phyloP scores from a whole-genome alignment of 2,888 invertebrate genomes.

The Alcis repandata region DNA sequence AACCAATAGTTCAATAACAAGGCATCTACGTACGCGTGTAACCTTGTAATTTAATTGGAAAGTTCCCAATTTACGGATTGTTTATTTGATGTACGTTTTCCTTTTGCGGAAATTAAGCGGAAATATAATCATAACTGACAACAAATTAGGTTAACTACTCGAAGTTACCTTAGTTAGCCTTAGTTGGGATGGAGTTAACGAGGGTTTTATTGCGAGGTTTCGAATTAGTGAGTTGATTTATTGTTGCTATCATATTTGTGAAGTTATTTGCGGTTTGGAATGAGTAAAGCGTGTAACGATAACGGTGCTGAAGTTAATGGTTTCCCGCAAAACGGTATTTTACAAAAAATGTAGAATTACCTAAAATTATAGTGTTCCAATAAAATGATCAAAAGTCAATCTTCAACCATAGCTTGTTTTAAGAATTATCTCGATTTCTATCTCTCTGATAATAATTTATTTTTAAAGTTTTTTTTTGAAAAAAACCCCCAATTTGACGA shows the following conservation, averaged over 20 bases:
- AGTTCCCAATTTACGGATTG: slow-evolving; percentile 29
- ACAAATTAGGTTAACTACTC: slow-evolving; percentile 50
- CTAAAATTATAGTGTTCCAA: too few species aligned
- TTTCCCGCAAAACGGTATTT: too few species aligned
- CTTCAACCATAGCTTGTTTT: too few species aligned
- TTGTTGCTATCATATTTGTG: slow-evolving; percentile 19
- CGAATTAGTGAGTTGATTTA: slow-evolving; percentile 50
- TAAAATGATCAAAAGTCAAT: too few species aligned
- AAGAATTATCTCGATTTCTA: too few species aligned
- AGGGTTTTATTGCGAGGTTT: slow-evolving; percentile 49
- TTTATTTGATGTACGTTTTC: slow-evolving; percentile 26
- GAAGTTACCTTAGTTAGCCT: slow-evolving; percentile 38
- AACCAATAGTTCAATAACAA: neutral
- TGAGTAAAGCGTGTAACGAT: too few species aligned
- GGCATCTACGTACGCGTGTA: neutral
- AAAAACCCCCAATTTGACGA: too few species aligned
- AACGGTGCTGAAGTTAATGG: too few species aligned
- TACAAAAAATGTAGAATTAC: too few species aligned
- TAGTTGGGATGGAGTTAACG: slow-evolving; percentile 52
- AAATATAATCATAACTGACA: slow-evolving; percentile 50
- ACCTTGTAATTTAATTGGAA: slow-evolving; percentile 26
- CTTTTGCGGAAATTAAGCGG: slow-evolving; percentile 39
- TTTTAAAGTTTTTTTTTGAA: too few species aligned
- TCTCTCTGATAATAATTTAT: too few species aligned
- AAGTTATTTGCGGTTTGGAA: slow-evolving; percentile 1